phyloP scores from a whole-genome alignment of 2,113 vertebrate species.

The Sorex araneus region DNA sequence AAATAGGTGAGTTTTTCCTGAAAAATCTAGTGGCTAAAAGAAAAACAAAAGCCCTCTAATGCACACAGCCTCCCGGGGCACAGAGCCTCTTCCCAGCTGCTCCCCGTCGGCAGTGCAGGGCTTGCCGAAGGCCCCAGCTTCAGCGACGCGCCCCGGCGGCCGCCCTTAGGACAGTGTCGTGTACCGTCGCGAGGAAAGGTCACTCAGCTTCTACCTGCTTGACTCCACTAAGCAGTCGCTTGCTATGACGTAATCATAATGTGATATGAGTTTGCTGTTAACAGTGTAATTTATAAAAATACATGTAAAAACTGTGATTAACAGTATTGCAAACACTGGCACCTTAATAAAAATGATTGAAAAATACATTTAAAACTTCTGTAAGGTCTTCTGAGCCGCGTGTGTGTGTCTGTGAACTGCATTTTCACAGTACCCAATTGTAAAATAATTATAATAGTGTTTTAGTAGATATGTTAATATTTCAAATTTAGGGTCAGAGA shows the following conservation, averaged over 20 bases:
- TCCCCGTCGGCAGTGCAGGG: neutral
- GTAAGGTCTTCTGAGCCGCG: conserved; percentile 27
- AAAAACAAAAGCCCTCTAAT: conserved; percentile 89
- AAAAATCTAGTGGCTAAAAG: conserved; percentile 96
- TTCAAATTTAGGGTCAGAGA: neutral
- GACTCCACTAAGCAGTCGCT: conserved; percentile 22
- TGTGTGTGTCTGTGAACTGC: neutral
- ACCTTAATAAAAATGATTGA: too few species aligned
- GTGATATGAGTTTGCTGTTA: conserved; percentile 48
- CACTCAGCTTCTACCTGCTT: neutral
- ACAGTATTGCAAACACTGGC: too few species aligned
- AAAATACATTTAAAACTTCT: conserved; percentile 30
- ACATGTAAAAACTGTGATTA: conserved; percentile 28
- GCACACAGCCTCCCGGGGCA: conserved; percentile 37
- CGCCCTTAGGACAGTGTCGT: conserved; percentile 31
- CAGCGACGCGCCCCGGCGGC: neutral
- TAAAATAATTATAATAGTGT: conserved; percentile 46
- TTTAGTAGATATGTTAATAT: neutral
- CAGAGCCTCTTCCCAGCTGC: neutral
- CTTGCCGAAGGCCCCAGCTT: neutral
- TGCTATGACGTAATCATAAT: conserved; percentile 50
- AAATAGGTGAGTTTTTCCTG: conserved; percentile 97
- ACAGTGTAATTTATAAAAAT: conserved; percentile 50
- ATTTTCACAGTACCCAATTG: conserved; percentile 22
- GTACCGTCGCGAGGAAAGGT: conserved; percentile 16